A percentile compares a stretch with the other conserved stretches of the same genome.
phyloP scores from a whole-genome alignment of 2,888 invertebrate genomes.

The Cyrtodaria siliqua region DNA sequence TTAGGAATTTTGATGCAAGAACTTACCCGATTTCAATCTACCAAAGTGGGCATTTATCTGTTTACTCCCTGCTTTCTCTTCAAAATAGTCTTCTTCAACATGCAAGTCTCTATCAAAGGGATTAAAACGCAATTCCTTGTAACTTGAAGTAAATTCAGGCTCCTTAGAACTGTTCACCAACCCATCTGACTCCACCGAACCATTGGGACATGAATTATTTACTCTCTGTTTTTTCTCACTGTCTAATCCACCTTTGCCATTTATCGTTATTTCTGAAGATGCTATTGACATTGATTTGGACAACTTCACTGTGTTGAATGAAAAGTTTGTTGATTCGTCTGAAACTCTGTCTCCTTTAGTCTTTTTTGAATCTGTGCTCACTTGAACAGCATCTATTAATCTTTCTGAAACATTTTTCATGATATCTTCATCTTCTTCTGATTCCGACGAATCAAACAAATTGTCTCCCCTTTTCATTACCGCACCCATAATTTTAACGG shows the following conservation, averaged over 20 bases:
- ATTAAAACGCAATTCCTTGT: conserved; percentile 69
- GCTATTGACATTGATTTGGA: background rate
- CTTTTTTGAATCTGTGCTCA: background rate
- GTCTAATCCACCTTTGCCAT: background rate
- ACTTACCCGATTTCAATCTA: conserved; percentile 62
- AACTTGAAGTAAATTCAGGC: conserved; percentile 25
- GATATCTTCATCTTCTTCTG: conserved; percentile 56
- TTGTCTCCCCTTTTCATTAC: conserved; percentile 48
- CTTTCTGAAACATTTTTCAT: conserved; percentile 20
- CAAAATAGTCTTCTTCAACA: conserved; percentile 80
- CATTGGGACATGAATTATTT: conserved; percentile 21
- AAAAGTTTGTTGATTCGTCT: conserved; percentile 2
- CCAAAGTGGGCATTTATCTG: conserved; percentile 35
- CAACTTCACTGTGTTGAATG: conserved; percentile 4
- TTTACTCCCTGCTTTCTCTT: conserved; percentile 44
- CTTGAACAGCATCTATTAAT: background rate
- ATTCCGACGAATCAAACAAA: conserved; percentile 56
- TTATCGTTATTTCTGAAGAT: background rate
- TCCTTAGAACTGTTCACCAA: conserved; percentile 1
- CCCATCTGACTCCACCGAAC: conserved; percentile 10
- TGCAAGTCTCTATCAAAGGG: conserved; percentile 80
- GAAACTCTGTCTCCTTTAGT: background rate
- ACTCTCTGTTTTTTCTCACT: background rate
- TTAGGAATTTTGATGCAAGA: too few relatives aligned
- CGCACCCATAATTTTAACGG: conserved; percentile 60